A percentile compares a stretch with the other conserved stretches of the same genome.
These are phyloP conservation scores for Eueides isabella DNA, from an alignment of 1,140 invertebrate species.

Conservation along the genomic window DNA sequence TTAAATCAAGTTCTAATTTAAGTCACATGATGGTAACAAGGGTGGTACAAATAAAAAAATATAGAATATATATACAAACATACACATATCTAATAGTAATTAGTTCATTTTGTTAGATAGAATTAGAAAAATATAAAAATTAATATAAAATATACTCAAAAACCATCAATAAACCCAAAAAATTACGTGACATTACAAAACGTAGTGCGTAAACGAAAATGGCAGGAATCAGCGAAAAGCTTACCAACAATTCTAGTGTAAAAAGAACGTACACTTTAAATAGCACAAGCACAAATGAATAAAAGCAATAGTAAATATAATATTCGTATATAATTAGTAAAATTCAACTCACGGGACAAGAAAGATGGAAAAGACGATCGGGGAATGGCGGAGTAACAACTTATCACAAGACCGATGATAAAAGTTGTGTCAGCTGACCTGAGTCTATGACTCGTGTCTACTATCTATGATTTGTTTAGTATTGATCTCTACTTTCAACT, in stretches of 20 bases:
- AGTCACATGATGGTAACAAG: constrained; percentile 14
- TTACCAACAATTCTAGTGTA: constrained; percentile 52
- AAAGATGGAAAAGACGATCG: constrained; percentile 78
- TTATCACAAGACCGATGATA: constrained; percentile 83
- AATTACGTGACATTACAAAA: constrained; percentile 38
- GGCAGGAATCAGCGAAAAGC: constrained; percentile 36
- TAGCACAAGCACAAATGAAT: constrained; percentile 57
- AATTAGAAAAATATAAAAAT: not conserved
- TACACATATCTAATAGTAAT: not conserved
- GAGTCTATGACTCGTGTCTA: constrained; percentile 68
- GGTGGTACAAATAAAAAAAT: not conserved
- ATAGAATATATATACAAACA: not conserved
- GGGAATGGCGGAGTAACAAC: constrained; percentile 81
- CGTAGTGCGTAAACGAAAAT: constrained; percentile 27
- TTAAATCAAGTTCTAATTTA: not conserved
- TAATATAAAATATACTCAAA: not conserved
- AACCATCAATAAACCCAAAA: constrained; percentile 6
- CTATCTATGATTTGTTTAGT: constrained; percentile 35
- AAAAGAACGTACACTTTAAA: constrained; percentile 48
- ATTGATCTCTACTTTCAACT: constrained; percentile 62
- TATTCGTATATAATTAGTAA: constrained; percentile 51
- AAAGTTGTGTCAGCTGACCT: constrained; percentile 81
- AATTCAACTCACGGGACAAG: constrained; percentile 76
- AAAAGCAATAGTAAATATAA: constrained; percentile 33
- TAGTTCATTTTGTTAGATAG: not conserved